Percentiles rank a stretch among this genome's conserved stretches.
phyloP scores from a whole-genome alignment of 2,113 vertebrate genomes.

The Ramphastos sulfuratus region DNA sequence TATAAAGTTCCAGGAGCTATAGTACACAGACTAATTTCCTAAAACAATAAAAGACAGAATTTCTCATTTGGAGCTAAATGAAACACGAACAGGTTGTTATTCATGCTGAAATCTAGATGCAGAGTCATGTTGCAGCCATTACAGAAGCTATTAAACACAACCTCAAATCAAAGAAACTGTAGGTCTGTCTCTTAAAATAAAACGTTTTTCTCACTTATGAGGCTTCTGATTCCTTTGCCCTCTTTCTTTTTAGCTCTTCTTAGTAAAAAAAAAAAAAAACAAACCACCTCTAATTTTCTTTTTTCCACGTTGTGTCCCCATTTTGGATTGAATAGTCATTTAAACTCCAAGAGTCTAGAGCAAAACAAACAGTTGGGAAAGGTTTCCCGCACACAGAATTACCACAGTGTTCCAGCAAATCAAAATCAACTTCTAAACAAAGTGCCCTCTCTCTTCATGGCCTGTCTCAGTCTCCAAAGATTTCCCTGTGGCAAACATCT shows the following conservation, averaged over 20 bases:
- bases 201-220: conserved; percentile 42
- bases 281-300: conserved; percentile 56
- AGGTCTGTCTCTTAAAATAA: conserved; percentile 71
- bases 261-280: not conserved
- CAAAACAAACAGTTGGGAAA: conserved; percentile 42
- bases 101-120: conserved; percentile 84
- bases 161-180: conserved; percentile 72
- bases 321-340: conserved; percentile 39
- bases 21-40: conserved; percentile 81
- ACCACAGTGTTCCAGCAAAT: not conserved
- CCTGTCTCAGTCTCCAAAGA: not conserved
- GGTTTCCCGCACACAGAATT: not conserved
- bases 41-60: conserved; percentile 83
- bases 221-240: conserved; percentile 27
- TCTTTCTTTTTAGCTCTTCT: conserved; percentile 13
- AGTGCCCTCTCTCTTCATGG: not conserved
- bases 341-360: conserved; percentile 19
- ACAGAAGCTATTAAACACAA: conserved; percentile 81
- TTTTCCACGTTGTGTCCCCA: conserved; percentile 19
- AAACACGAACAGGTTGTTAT: conserved; percentile 77
- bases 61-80: conserved; percentile 81
- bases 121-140: conserved; percentile 82
- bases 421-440: not conserved
- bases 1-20: conserved; percentile 77
- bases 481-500: not conserved